Conservation (phyloP, 1,140 invertebrate genomes). For the Atta colombica region DNA sequence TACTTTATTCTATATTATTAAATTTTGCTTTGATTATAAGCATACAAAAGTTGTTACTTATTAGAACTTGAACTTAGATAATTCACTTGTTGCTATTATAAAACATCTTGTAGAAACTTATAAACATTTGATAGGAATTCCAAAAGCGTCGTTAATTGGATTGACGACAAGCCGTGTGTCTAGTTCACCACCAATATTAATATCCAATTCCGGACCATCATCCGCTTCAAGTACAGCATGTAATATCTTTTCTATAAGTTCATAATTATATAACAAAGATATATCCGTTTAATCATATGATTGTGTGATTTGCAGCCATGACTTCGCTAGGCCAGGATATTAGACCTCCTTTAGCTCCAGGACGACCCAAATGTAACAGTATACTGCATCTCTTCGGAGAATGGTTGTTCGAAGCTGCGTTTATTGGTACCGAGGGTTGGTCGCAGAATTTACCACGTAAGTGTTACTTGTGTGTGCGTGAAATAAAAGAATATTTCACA, state of each 20-base stretch:
- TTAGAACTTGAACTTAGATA: background rate
- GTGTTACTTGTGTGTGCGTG: conserved; percentile 48
- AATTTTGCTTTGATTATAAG: background rate
- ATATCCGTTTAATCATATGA: conserved; percentile 5
- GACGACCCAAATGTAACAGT: conserved; percentile 96
- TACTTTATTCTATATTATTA: conserved; percentile 1
- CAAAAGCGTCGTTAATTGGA: conserved; percentile 92
- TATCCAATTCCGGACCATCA: conserved; percentile 90
- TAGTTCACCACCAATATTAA: conserved; percentile 89
- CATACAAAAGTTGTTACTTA: conserved; percentile 10
- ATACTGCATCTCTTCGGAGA: conserved; percentile 98
- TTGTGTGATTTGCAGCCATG: conserved; percentile 82
- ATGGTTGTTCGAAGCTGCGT: conserved; percentile 98
- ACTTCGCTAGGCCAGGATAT: conserved; percentile 87
- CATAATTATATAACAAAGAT: conserved; percentile 22
- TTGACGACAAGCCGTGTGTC: conserved; percentile 90
- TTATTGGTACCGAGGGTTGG: conserved; percentile 92
- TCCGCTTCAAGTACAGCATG: conserved; percentile 90
- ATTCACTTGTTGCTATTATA: background rate
- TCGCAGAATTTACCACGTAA: conserved; percentile 87
- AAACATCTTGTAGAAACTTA: background rate
- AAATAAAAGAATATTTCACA: background rate
- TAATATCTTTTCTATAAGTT: conserved; percentile 83
- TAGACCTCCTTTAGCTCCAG: conserved; percentile 90
- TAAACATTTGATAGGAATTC: conserved; percentile 88